Base-by-base conservation (phyloP, 2,888 invertebrate species). In the Merodon equestris region DNA sequence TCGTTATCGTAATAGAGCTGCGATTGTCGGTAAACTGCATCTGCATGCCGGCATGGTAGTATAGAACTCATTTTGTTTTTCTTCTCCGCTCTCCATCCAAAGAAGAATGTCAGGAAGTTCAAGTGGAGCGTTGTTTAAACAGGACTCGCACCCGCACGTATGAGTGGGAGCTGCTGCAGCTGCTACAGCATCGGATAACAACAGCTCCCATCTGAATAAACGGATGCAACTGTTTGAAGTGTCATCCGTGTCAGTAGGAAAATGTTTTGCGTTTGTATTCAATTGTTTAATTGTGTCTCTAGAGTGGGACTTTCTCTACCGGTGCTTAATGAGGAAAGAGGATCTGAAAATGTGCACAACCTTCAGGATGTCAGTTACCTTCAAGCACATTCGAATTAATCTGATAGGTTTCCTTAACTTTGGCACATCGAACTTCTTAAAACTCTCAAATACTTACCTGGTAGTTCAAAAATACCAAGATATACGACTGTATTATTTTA, bases 91-190 rank as follows among this genome's bases (percentile, higher is more conserved):
- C 48, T 47, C 50, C 44, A 61, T 56, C 14, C n/a, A 50, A 40
- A 60, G 34, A 50, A 40, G 13, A 12, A 67, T 42, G 47, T 9
- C 72, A 73, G 73, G 77, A 67, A 73, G 72, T 77, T 57, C 57
- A 67, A 67, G 73, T 77, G 77, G 67, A 73, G 71, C 67, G 72
- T 67, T 67, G 72, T 57, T 67, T 36, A 18, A 72, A 72, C 77
- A 67, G 61, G 40, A 67, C 40, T 72, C 47, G 72, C 67, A 57
- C 50, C 66, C 77, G 67, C 77, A 72, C 72, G 61, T 57, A 67
- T 67, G 47, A 15, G 15, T 40, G 19, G 9, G 47, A 61, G 61
- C 51, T 63, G 14, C 57, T 68, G 45, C 66, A 72, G 56, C 67
- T 77, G 77, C 57, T 42, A 63, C 66, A 44, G 50, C 60, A 72